Evolutionary conservation across 2,113 vertebrate species (phyloP).

Genomic region (Xiphophorus maculatus): DNA sequence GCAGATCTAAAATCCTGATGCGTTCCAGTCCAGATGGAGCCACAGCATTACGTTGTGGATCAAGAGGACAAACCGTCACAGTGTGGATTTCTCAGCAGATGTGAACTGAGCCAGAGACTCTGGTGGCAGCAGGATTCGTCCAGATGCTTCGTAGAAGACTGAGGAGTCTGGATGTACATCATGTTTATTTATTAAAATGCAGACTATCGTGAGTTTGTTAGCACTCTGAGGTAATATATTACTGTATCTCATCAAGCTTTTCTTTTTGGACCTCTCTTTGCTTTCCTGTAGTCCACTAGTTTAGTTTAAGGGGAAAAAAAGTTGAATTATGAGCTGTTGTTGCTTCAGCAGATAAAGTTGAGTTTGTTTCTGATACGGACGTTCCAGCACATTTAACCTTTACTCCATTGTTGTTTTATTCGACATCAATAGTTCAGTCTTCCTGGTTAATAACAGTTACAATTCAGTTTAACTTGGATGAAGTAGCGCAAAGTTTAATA

Average conservation of each 20-base stretch:
- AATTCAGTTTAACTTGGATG: neutral
- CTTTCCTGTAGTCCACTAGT: constrained; percentile 24
- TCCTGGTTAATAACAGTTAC: neutral
- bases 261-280: constrained; percentile 36
- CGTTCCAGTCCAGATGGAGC: neutral
- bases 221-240: constrained; percentile 23
- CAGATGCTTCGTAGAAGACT: constrained; percentile 7
- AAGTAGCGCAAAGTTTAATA: neutral
- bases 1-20: constrained; percentile 22
- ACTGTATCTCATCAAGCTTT: constrained; percentile 29
- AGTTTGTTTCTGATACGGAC: neutral
- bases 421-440: neutral
- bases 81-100: constrained; percentile 33
- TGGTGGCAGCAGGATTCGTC: constrained; percentile 9
- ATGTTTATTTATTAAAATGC: constrained; percentile 59
- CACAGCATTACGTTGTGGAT: neutral
- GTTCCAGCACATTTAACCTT: neutral
- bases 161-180: constrained; percentile 40
- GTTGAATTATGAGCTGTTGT: neutral
- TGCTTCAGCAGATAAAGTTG: constrained; percentile 27
- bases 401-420: neutral
- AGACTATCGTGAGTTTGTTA: constrained; percentile 32
- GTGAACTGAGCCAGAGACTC: constrained; percentile 61
- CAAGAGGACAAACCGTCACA: constrained; percentile 6
- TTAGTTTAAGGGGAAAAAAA: neutral